Percentiles rank a stretch among this genome's conserved stretches.
phyloP scores from a whole-genome alignment of 2,888 invertebrate genomes.

The Archaeoteleia sp. region DNA sequence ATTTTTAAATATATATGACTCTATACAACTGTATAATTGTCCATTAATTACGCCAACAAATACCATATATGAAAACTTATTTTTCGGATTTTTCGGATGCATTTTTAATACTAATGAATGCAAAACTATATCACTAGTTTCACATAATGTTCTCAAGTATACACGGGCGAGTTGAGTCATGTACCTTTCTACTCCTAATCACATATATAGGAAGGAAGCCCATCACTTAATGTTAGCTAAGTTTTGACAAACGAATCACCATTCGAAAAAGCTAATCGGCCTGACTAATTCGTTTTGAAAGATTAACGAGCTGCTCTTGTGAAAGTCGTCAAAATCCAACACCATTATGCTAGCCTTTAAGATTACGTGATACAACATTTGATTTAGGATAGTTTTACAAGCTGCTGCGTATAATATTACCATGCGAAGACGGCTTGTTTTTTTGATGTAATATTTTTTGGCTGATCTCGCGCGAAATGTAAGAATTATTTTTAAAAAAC shows the following conservation, averaged over 20 bases:
- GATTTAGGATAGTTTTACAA: slow-evolving; percentile 27
- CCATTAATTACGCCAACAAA: too few species aligned
- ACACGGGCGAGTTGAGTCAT: too few species aligned
- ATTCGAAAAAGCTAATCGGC: slow-evolving; percentile 22
- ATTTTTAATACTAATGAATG: too few species aligned
- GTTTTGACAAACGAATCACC: slow-evolving; percentile 32
- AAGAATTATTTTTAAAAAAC: too few species aligned
- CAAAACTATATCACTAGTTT: too few species aligned
- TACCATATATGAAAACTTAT: too few species aligned
- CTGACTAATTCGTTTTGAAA: slow-evolving; percentile 24
- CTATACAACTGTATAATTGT: too few species aligned
- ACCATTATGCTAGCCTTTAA: slow-evolving; percentile 13
- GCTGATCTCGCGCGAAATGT: too few species aligned
- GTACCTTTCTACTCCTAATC: too few species aligned
- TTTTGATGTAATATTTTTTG: not conserved
- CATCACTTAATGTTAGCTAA: slow-evolving; percentile 29
- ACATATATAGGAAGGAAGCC: slow-evolving; percentile 20
- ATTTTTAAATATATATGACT: too few species aligned
- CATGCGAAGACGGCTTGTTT: not conserved
- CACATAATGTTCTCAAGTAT: too few species aligned
- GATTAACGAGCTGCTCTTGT: slow-evolving; percentile 34
- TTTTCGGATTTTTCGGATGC: too few species aligned
- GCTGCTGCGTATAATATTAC: not conserved
- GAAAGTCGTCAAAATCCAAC: slow-evolving; percentile 30
- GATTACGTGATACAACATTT: slow-evolving; percentile 30